Base-by-base conservation (phyloP, 2,888 invertebrate genomes). In the Drosophila suboccidentalis region DNA sequence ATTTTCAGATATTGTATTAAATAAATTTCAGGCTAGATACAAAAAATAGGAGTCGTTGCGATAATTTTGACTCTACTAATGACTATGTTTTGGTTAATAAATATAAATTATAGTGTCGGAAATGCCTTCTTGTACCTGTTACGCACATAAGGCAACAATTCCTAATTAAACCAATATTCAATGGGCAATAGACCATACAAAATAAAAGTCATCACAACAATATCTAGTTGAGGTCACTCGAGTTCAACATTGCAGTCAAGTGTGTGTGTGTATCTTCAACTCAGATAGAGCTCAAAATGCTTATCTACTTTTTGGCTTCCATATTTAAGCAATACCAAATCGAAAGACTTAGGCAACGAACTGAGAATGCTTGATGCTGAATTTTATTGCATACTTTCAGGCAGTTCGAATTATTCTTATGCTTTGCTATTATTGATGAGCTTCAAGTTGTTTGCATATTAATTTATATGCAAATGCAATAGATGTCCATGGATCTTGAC, bases 391-490 rank as follows among this genome's bases (percentile, higher is more conserved):
- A 69, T 81, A 84, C 68, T 71, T 71, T 65, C 9, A 8, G 51
- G 71, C n/a, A 43, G 11, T 0, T 0, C 1, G 8, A 6, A 13
- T 6, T 13, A 50, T 17, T n/a, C 13, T 17, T 19, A 9, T 4
- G 17, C 38, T 29, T 29, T 19, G 29, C 29, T 32, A 15, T 43
- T 36, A 61, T 51, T 51, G 53, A 51, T 36, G 17, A 58, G 44
- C 15, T 11, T 26, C 15, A 11, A 39, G 17, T 22, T 36, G 43
- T 55, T 59, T 43, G 63, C 64, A 80, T 81, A 60, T 70, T 39
- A 86, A 89, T 90, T 78, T 65, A 71, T 54, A 86, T 86, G 85
- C 85, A 71, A 86, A 85, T 90, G 19, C 19, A 15, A 44, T 39
- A 36, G 26, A 60, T 58, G 51, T 34, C 32, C 50, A 59, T 55